Base-by-base conservation (phyloP, 2,888 invertebrate species). In the Chelonus formosanus region DNA sequence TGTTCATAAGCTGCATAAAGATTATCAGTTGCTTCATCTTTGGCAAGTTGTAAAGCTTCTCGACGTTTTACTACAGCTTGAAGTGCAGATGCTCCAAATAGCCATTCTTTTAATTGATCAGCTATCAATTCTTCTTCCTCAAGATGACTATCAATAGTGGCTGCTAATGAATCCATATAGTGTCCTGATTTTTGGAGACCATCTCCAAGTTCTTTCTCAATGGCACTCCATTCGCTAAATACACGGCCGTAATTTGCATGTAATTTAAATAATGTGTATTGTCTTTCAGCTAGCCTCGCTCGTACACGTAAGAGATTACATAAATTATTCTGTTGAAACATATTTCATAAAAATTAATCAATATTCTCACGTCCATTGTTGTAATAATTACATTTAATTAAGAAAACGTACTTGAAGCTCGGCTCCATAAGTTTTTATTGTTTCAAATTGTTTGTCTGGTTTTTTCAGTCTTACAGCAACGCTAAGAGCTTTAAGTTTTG, bases 181-280 rank as follows among this genome's bases (percentile, higher is more conserved):
- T 89, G 88, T 1, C 88, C 88, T 32, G 87, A 87, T 82, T 86
- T 87, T 85, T 92, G 93, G 59, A 94, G 78, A 0, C 91, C 91
- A 78, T 94, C 93, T 0, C 91, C 92, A 91, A 94, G 92, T 67
- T 91, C 91, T 73, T 90, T 91, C 78, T 94, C 94, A 60, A 92
- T 89, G 43, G 90, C 92, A 80, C 93, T 93, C 93, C 94, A 94
- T 81, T 94, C 94, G 74, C 92, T 92, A 78, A 93, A 93, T 64
- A 94, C 88, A 55, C 92, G 88, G 0, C 93, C 93, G 75, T 94
- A 94, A 84, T 92, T 92, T 0, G 90, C 90, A 79, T 94, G 94
- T 47, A 94, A 84, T 81, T 93, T 93, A 79, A 93, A 92, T 34
- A 94, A 86, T 5, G 90, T 91, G 79, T 90, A 93, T 75, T 91